Evolutionary conservation across 2,113 vertebrate species (phyloP).

Genomic region (Puma concolor): DNA sequence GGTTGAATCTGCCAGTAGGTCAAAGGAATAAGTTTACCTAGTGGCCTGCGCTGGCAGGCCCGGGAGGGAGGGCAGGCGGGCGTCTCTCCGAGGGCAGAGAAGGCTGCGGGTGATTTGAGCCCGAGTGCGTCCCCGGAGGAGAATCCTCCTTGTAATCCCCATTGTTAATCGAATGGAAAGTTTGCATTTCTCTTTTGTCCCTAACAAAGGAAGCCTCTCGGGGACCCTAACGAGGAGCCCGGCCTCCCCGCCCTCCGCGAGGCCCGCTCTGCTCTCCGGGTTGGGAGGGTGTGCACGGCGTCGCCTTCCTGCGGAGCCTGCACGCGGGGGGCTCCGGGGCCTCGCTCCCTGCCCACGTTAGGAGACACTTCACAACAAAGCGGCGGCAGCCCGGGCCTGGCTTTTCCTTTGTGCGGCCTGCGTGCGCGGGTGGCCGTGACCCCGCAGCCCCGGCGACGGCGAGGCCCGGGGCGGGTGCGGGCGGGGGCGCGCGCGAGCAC

Average conservation of each 20-base stretch:
- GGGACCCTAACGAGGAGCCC: neutral
- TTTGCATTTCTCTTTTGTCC: conserved; percentile 52
- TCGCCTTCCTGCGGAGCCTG: conserved; percentile 1
- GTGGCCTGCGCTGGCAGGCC: neutral
- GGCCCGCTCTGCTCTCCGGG: neutral
- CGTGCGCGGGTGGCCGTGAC: neutral
- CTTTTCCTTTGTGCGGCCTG: neutral
- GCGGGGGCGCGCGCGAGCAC: fast-evolving
- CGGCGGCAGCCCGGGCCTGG: neutral
- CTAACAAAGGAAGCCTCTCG: conserved; percentile 41
- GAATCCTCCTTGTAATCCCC: conserved; percentile 27
- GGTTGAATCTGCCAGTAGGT: conserved; percentile 21
- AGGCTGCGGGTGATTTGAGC: neutral
- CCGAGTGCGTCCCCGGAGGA: neutral
- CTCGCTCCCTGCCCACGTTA: neutral
- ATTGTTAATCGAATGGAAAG: conserved; percentile 30
- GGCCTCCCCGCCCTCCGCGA: neutral
- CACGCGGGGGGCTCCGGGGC: neutral
- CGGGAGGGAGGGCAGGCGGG: neutral
- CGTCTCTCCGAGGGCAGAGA: neutral
- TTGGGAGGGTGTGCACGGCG: neutral
- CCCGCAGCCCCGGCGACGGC: neutral
- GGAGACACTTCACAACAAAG: conserved; percentile 59
- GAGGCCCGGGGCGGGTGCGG: neutral
- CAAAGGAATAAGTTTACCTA: conserved; percentile 36